Evolutionary conservation across 2,888 invertebrate species (phyloP).

Genomic region (Stramonita haemastoma): DNA sequence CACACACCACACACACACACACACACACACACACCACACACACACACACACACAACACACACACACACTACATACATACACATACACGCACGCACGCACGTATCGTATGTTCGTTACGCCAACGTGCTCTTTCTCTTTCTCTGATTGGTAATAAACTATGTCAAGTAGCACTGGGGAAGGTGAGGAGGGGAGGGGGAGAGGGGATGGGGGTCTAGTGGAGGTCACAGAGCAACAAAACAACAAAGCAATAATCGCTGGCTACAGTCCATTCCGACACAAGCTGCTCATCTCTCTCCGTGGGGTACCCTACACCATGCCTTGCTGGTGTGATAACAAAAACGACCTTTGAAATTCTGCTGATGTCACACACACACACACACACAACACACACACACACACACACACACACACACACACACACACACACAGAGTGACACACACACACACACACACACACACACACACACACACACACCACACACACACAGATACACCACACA

Average conservation of each 20-base stretch:
- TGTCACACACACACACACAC: not conserved
- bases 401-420: not conserved
- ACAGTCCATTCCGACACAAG: no score
- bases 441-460: not conserved
- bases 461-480: not conserved
- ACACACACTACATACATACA: not conserved
- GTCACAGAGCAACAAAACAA: no score
- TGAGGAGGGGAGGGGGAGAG: no score
- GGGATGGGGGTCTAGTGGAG: no score
- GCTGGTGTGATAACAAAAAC: no score
- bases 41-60: not conserved
- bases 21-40: not conserved
- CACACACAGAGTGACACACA: not conserved
- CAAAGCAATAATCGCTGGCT: no score
- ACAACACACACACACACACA: not conserved
- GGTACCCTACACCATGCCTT: no score
- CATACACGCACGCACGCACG: not conserved
- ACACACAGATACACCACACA: not conserved
- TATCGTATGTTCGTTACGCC: not conserved
- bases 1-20: not conserved
- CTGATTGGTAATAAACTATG: no score
- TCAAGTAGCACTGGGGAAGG: no score
- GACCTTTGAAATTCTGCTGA: no score
- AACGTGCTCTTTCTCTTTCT: no score
- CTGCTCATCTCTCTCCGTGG: no score